Evolutionary conservation across 2,888 invertebrate genomes (phyloP).

Genomic region (Cephus spinipes): DNA sequence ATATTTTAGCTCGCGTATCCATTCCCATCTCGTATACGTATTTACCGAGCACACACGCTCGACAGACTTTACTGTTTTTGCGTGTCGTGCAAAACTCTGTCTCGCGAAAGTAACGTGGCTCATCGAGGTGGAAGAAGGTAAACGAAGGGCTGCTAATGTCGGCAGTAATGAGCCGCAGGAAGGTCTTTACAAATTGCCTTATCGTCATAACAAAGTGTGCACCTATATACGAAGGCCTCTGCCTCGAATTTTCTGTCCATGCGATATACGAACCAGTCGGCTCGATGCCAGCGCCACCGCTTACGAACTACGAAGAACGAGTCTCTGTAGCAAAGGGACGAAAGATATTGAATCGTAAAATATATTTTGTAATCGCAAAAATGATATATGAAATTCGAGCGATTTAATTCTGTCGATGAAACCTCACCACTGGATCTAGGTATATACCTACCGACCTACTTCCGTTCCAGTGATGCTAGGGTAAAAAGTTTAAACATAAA

Average conservation of each 20-base stretch:
- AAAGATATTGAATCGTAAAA: not conserved
- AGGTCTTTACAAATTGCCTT: not conserved
- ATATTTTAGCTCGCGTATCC: not conserved
- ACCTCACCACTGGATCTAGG: not conserved
- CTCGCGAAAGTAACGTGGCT: not conserved
- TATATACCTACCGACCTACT: not conserved
- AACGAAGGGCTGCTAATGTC: not conserved
- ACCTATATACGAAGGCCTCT: not conserved
- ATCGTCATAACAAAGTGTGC: not conserved
- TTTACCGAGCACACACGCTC: not conserved
- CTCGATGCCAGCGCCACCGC: not conserved
- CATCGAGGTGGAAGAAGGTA: not conserved
- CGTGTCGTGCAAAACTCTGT: not conserved
- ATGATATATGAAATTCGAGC: not conserved
- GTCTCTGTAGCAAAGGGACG: not conserved
- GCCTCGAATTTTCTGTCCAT: not conserved
- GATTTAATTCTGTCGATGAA: not conserved
- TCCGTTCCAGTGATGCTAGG: not conserved
- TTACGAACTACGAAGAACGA: not conserved
- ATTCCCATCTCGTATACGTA: not conserved
- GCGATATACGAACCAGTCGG: not conserved
- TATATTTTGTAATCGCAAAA: not conserved
- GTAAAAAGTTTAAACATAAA: constrained; percentile 5
- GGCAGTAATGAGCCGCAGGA: not conserved
- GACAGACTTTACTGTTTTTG: not conserved